phyloP scores from a whole-genome alignment of 53 echinoderm and acorn worm species.

The Holothuria leucospilota region DNA sequence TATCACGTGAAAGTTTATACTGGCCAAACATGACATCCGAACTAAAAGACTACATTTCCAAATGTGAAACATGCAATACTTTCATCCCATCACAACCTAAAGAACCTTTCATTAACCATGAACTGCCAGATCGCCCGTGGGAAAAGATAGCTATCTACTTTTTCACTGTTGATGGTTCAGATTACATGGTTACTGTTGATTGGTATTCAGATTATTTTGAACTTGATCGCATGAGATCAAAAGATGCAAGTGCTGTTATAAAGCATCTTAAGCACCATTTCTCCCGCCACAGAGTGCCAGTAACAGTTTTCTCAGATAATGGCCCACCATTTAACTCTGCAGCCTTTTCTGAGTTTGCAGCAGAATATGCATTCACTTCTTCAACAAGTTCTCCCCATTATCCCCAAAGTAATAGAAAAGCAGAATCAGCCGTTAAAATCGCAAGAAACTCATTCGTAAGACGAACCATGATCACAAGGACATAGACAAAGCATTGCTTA shows the following conservation, averaged over 20 bases:
- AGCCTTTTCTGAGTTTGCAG: conserved; percentile 17
- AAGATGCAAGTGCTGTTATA: conserved; percentile 51
- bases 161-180: conserved; percentile 42
- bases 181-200: conserved; percentile 40
- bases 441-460: conserved; percentile 48
- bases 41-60: conserved; percentile 48
- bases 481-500: conserved; percentile 42
- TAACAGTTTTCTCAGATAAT: conserved; percentile 39
- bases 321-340: conserved; percentile 46
- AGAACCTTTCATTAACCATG: conserved; percentile 46
- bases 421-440: conserved; percentile 57
- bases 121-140: conserved; percentile 44
- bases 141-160: conserved; percentile 55
- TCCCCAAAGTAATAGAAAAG: conserved; percentile 53
- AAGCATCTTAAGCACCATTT: conserved; percentile 48
- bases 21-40: conserved; percentile 43
- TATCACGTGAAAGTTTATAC: conserved; percentile 47
- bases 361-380: conserved; percentile 38
- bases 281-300: conserved; percentile 48
- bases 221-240: conserved; percentile 16
- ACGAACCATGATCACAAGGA: conserved; percentile 44
- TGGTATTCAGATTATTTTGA: conserved; percentile 62
- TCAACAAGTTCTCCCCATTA: conserved; percentile 30
- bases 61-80: conserved; percentile 53
- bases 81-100: conserved; percentile 39